phyloP scores from a whole-genome alignment of 2,113 vertebrate genomes.

The Rhabdomys dilectus region DNA sequence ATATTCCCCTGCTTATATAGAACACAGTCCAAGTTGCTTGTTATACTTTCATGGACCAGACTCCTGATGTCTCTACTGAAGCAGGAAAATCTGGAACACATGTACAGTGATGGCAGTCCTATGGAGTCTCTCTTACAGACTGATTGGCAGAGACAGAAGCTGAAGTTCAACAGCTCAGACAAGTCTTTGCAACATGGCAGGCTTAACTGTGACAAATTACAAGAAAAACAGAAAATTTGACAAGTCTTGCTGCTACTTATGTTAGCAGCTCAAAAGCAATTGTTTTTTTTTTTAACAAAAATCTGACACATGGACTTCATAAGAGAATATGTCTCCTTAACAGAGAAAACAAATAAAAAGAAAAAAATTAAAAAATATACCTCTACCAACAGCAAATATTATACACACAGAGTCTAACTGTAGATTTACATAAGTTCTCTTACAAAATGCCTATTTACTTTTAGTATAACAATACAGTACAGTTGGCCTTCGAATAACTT shows the following conservation, averaged over 20 bases:
- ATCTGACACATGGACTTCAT: not conserved
- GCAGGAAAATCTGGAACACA: not conserved
- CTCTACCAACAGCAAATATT: not conserved
- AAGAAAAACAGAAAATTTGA: not conserved
- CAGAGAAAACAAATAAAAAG: not conserved
- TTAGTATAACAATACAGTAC: not conserved
- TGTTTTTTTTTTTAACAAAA: not conserved
- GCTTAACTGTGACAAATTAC: not conserved
- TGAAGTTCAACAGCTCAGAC: not conserved
- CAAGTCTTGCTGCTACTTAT: not conserved
- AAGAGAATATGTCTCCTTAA: not conserved
- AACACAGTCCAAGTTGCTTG: not conserved
- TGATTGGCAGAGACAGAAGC: not conserved
- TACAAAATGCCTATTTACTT: not conserved
- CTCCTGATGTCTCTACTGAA: not conserved
- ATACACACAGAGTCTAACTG: not conserved
- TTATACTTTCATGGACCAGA: not conserved
- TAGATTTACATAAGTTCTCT: not conserved
- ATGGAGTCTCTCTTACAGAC: not conserved
- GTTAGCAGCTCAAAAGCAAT: not conserved
- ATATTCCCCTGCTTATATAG: not conserved
- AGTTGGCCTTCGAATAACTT: not conserved
- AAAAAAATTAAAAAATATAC: not conserved
- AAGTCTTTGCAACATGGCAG: not conserved
- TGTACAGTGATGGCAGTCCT: not conserved